Conservation (phyloP, 2,113 vertebrate species). For the Actenoides lindsayi region DNA sequence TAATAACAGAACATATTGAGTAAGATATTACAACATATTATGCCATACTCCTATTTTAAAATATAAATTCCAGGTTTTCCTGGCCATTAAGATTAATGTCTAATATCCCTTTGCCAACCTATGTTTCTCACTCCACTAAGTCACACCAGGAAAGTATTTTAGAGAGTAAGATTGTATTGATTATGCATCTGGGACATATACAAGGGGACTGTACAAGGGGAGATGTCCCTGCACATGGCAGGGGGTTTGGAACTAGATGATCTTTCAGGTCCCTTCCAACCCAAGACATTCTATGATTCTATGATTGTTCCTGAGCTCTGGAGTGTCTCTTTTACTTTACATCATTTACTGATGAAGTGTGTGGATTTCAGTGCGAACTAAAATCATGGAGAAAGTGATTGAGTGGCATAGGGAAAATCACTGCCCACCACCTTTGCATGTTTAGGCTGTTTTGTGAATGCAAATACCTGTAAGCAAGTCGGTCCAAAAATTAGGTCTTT, state of each 20-base stretch:
- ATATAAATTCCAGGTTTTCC: background rate
- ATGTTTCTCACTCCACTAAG: background rate
- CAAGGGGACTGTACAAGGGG: background rate
- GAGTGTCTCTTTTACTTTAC: background rate
- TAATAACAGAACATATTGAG: background rate
- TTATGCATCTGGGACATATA: rapidly evolving
- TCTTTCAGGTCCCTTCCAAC: too few species aligned
- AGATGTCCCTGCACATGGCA: too few species aligned
- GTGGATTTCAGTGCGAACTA: background rate
- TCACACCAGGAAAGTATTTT: background rate
- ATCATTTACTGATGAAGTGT: background rate
- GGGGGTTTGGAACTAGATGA: too few species aligned
- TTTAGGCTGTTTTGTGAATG: background rate
- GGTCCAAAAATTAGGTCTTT: background rate
- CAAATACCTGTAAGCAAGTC: background rate
- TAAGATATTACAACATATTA: background rate
- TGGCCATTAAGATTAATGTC: background rate
- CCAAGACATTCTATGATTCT: too few species aligned
- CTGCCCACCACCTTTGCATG: background rate
- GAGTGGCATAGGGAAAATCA: background rate
- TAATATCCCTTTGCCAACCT: background rate
- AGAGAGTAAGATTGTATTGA: rapidly evolving
- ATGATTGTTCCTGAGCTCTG: background rate
- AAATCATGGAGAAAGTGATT: background rate
- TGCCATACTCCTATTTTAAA: background rate